Evolutionary conservation across 2,888 invertebrate genomes (phyloP).

Genomic region (Cerceris ruficornis): DNA sequence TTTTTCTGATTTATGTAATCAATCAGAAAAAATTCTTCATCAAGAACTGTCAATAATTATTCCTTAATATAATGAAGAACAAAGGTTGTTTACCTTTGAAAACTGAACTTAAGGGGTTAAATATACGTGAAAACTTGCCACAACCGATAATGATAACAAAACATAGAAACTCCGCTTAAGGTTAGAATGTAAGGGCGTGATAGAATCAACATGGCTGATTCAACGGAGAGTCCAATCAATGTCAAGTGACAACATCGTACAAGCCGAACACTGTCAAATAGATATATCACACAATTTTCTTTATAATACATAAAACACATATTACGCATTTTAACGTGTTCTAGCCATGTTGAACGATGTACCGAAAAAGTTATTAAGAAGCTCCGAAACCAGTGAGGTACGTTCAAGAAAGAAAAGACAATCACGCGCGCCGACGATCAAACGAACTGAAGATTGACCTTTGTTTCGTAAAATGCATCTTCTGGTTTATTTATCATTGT

Average conservation of each 20-base stretch:
- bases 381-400: constrained; percentile 68
- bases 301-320: not conserved
- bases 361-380: constrained; percentile 58
- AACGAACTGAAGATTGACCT: not conserved
- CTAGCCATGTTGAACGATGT: constrained; percentile 65
- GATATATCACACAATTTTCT: not conserved
- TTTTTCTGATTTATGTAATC: too few species aligned
- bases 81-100: too few species aligned
- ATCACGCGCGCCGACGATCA: not conserved
- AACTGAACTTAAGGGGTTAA: not conserved
- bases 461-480: too few species aligned
- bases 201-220: constrained; percentile 34
- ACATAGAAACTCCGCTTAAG: constrained; percentile 27
- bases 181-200: constrained; percentile 3
- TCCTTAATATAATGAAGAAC: too few species aligned
- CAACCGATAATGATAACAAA: not conserved
- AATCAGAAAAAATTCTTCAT: too few species aligned
- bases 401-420: constrained; percentile 3
- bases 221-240: constrained; percentile 1
- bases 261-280: constrained; percentile 15
- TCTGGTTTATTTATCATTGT: not conserved
- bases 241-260: constrained; percentile 25
- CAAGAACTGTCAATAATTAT: too few species aligned
- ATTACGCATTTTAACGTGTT: not conserved
- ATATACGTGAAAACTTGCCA: not conserved